Conservation (phyloP, 2,113 vertebrate genomes). For the Muntiacus reevesi region DNA sequence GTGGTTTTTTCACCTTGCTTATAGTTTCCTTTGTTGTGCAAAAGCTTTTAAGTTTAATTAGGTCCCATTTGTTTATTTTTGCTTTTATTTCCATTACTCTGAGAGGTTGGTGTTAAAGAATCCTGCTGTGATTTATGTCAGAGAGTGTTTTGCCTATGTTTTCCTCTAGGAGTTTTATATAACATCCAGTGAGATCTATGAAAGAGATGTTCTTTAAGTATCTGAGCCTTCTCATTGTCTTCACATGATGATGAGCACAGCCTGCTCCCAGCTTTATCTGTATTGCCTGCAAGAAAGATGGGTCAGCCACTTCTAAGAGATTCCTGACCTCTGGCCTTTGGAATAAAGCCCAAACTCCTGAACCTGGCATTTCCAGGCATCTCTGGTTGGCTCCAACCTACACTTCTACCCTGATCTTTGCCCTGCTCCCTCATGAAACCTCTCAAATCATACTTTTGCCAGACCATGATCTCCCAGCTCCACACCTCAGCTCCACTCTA, state of each 20-base stretch:
- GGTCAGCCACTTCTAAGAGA: constrained; percentile 6
- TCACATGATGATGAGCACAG: neutral
- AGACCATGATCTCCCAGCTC: neutral
- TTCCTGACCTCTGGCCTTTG: neutral
- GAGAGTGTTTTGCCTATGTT: neutral
- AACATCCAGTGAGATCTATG: neutral
- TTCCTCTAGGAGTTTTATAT: neutral
- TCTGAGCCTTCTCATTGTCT: neutral
- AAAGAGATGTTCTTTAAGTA: neutral
- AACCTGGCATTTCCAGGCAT: constrained; percentile 21
- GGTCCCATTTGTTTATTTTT: neutral
- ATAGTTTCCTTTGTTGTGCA: neutral
- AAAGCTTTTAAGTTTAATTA: neutral
- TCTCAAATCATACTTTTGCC: neutral
- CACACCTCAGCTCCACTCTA: neutral
- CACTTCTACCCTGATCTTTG: constrained; percentile 23
- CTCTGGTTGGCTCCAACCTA: neutral
- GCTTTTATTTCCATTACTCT: neutral
- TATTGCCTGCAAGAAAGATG: constrained; percentile 8
- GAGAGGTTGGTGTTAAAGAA: neutral
- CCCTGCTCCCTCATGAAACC: neutral
- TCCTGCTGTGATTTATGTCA: neutral
- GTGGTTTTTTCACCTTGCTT: neutral
- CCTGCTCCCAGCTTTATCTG: neutral
- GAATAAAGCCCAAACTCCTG: neutral